Evolutionary conservation across 2,113 vertebrate species (phyloP).

Genomic region (Noturus placidus): DNA sequence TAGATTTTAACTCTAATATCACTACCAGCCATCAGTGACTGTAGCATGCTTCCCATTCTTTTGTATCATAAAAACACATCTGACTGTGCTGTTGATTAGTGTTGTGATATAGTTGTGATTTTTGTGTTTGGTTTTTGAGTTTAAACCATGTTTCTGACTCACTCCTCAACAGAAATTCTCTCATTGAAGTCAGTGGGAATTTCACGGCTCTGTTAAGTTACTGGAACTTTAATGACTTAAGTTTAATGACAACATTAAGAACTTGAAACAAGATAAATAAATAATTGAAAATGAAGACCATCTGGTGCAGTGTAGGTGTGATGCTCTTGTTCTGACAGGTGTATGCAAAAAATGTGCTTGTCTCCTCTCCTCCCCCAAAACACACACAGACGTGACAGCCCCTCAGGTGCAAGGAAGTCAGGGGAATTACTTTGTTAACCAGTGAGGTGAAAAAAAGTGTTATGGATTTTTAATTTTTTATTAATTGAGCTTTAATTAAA

Average conservation of each 20-base stretch:
- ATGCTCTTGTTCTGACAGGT: constrained; percentile 35
- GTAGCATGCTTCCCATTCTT: background rate
- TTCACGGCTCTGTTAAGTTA: background rate
- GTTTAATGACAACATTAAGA: constrained; percentile 19
- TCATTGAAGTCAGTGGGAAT: background rate
- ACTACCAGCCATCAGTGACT: background rate
- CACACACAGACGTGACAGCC: background rate
- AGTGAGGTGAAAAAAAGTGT: constrained; percentile 18
- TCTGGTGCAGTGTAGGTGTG: constrained; percentile 31
- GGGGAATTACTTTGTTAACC: constrained; percentile 30
- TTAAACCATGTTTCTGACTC: background rate
- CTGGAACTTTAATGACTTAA: constrained; percentile 10
- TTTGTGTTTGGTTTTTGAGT: background rate
- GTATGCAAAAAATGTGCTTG: constrained; percentile 10
- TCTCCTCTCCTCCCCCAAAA: background rate
- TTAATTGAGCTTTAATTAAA: constrained; percentile 9
- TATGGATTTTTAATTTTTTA: constrained; percentile 23
- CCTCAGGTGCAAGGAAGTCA: constrained; percentile 23
- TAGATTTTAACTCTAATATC: background rate
- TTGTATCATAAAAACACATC: background rate
- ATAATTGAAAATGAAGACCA: constrained; percentile 16
- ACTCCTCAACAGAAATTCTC: background rate
- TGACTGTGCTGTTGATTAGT: background rate
- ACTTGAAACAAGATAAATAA: constrained; percentile 10
- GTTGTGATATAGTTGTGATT: background rate